Conservation (phyloP, 2,888 invertebrate species). For the Sthenelais limicola region DNA sequence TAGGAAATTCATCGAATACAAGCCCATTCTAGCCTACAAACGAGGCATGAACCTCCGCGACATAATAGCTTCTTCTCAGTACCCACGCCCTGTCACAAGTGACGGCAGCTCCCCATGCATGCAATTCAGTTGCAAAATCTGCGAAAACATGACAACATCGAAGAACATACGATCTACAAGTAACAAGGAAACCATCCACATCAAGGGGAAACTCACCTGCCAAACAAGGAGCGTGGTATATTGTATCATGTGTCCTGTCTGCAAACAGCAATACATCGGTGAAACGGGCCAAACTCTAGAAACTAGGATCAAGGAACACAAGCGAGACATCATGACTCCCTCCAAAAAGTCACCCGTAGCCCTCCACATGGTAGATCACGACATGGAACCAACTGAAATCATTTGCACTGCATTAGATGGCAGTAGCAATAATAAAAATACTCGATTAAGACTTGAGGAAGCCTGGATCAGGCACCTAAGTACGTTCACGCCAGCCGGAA, state of each 20-base stretch:
- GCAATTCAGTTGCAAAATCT: not conserved
- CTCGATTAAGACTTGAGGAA: not conserved
- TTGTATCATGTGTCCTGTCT: not conserved
- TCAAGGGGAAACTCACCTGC: not conserved
- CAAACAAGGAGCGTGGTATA: not conserved
- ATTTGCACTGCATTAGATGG: not conserved
- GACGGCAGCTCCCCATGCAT: conserved; percentile 1
- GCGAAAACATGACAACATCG: not conserved
- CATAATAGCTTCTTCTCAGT: not conserved
- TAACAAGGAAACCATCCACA: not conserved
- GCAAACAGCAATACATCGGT: conserved; percentile 2
- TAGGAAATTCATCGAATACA: not conserved
- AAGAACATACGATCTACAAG: not conserved
- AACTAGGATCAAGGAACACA: not conserved
- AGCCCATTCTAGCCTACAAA: not conserved
- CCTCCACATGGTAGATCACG: not conserved
- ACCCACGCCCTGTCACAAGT: not conserved
- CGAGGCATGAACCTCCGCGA: not conserved
- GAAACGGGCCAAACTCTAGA: not conserved
- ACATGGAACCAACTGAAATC: not conserved
- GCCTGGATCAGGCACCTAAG: not conserved
- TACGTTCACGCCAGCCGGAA: not conserved
- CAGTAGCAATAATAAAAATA: not conserved
- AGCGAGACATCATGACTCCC: not conserved
- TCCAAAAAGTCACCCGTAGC: not conserved